These are phyloP conservation scores for Pagetopsis macropterus DNA, from an alignment of 2,797 vertebrate genomes.

Conservation along the genomic window DNA sequence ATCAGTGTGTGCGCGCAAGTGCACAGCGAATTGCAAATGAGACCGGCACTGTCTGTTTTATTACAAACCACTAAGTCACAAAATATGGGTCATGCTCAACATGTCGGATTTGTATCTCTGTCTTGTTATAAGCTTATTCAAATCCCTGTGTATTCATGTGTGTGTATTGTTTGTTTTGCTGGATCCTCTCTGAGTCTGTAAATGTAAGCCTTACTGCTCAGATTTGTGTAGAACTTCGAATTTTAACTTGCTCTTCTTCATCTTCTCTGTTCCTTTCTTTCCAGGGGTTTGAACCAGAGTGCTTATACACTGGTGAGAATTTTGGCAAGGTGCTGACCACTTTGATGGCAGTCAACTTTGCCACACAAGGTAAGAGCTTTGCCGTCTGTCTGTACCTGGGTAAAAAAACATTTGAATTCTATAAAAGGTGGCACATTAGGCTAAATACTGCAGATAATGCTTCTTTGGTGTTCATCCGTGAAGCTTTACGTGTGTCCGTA, in stretches of 20 bases:
- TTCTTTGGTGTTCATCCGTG: neutral
- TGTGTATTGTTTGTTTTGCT: slow-evolving; percentile 40
- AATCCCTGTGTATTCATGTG: slow-evolving; percentile 37
- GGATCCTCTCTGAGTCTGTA: slow-evolving; percentile 9
- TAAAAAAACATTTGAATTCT: neutral
- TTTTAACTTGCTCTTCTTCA: slow-evolving; percentile 22
- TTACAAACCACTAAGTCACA: slow-evolving; percentile 44
- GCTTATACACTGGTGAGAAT: slow-evolving; percentile 90
- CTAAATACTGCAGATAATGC: neutral
- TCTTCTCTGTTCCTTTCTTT: slow-evolving; percentile 49
- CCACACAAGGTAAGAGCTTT: slow-evolving; percentile 91
- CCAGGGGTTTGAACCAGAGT: slow-evolving; percentile 93
- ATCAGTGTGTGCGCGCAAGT: neutral
- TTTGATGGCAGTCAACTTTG: slow-evolving; percentile 91
- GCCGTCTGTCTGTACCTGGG: neutral
- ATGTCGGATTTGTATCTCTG: slow-evolving; percentile 53
- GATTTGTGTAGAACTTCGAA: slow-evolving; percentile 6
- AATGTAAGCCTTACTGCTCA: slow-evolving; percentile 1
- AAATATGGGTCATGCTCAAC: slow-evolving; percentile 62
- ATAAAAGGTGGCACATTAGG: neutral
- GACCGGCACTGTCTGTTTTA: slow-evolving; percentile 49
- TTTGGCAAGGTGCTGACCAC: slow-evolving; percentile 92
- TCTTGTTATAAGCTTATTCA: slow-evolving; percentile 43
- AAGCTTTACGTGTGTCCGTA: too few species aligned
- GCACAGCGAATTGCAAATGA: slow-evolving; percentile 52